Conservation (phyloP, 2,888 invertebrate genomes). For the Noctua pronuba region DNA sequence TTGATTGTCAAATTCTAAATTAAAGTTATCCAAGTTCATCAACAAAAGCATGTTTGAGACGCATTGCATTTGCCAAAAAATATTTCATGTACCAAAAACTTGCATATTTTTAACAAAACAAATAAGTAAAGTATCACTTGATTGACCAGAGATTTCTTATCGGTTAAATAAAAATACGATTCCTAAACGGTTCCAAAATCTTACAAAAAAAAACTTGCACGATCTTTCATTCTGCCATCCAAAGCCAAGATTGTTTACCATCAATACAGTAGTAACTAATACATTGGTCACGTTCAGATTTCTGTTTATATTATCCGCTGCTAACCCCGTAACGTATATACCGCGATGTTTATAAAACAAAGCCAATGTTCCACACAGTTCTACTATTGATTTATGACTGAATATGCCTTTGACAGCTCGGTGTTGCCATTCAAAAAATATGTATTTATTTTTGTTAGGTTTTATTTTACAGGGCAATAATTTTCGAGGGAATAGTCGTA, state of each 20-base stretch:
- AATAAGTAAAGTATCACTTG: not conserved
- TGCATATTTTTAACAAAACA: not conserved
- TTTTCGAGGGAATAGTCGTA: slow-evolving; percentile 62
- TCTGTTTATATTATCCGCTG: slow-evolving; percentile 50
- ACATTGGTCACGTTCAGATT: slow-evolving; percentile 57
- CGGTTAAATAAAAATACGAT: not conserved
- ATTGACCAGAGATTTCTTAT: not conserved
- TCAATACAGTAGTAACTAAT: slow-evolving; percentile 56
- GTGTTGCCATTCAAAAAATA: slow-evolving; percentile 68
- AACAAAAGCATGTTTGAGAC: too few relatives aligned
- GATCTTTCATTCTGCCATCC: slow-evolving; percentile 3
- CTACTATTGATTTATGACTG: slow-evolving; percentile 59
- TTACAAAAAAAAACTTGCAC: slow-evolving; percentile 17
- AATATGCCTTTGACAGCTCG: slow-evolving; percentile 63
- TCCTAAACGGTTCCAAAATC: not conserved
- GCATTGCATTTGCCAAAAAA: not conserved
- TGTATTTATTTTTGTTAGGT: slow-evolving; percentile 56
- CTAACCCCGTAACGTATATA: slow-evolving; percentile 49
- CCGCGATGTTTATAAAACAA: slow-evolving; percentile 65
- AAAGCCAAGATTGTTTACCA: slow-evolving; percentile 46
- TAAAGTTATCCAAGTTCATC: too few relatives aligned
- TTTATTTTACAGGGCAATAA: slow-evolving; percentile 67
- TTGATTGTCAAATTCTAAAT: too few relatives aligned
- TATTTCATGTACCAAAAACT: not conserved
- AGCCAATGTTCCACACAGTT: slow-evolving; percentile 38